Evolutionary conservation across 2,888 invertebrate genomes (phyloP).

Genomic region (Nomada lathburiana): DNA sequence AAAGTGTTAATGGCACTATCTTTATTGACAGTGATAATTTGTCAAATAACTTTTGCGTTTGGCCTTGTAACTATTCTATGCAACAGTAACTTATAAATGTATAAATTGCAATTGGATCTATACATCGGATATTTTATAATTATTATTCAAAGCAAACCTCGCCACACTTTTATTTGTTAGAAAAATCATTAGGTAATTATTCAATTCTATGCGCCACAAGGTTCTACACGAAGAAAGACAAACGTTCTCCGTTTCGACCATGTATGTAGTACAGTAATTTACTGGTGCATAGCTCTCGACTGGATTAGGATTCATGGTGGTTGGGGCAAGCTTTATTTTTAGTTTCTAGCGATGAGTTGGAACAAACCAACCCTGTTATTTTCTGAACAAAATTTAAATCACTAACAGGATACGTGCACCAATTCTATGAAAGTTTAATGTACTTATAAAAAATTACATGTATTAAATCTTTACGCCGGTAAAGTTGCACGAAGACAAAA

Average conservation of each 20-base stretch:
- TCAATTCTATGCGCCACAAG: slow-evolving; percentile 55
- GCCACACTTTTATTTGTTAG: slow-evolving; percentile 23
- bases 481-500: no score
- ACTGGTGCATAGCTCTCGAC: slow-evolving; percentile 60
- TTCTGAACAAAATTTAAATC: neutral
- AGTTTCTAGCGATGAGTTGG: slow-evolving; percentile 39
- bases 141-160: neutral
- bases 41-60: no score
- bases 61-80: neutral
- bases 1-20: no score
- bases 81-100: no score
- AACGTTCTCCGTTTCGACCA: slow-evolving; percentile 48
- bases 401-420: neutral
- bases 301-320: slow-evolving; percentile 52
- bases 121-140: slow-evolving; percentile 11
- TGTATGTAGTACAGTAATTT: slow-evolving; percentile 59
- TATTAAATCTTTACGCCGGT: neutral
- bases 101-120: neutral
- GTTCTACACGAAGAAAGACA: slow-evolving; percentile 47
- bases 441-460: neutral
- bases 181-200: slow-evolving; percentile 55
- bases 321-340: slow-evolving; percentile 53
- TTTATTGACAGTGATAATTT: no score
- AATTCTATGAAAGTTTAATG: neutral
- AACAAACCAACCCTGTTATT: slow-evolving; percentile 35